Evolutionary conservation across 2,888 invertebrate species (phyloP), one percentile per base, ranked within the genome.

Genomic region (Phalera bucephala): DNA sequence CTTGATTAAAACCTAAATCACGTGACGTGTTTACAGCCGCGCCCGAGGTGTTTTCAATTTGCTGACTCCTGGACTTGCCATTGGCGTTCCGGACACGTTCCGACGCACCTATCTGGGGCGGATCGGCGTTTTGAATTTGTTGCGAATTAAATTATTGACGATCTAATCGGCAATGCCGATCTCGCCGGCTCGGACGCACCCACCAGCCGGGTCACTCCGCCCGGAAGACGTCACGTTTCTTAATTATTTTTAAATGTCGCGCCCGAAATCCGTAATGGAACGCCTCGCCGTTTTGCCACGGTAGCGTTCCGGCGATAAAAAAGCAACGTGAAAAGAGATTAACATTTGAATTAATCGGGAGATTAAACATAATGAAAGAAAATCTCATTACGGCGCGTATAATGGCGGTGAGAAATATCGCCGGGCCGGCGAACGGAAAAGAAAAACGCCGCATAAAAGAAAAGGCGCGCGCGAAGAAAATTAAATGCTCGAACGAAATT

Each of bases 1-100:
- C 87, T 89, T 89, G 89, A 89, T 89, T 89, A 89, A 89, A 89
- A 88, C 88, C 89, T 89, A 89, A 89, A 89, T 89, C 89, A 89
- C 89, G 89, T 88, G 89, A 88, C 89, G 87, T 88, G 89, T 89
- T 88, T 89, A 89, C 89, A 88, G 87, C 84, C 79, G 56, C 80
- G 80, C 83, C 83, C 78, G 84, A 88, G 88, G 88, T 88, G 88
- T 89, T 88, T 88, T 88, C 88, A 89, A 88, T 89, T 89, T 88
- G 85, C 79, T 81, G 80, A 84, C 81, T 84, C 72, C 81, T 77
- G 72, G 79, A 77, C 68, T 69, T 62, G 75, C 79, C 75, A 86
- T 89, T 85, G 87, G 86, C 73, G 83, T 88, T 84, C 88, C 80
- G 81, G 77, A 84, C 88, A 89, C 88, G 88, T 87, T 56, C 69